phyloP scores from a whole-genome alignment of 1,140 invertebrate genomes.

The Zaprionus taronus region DNA sequence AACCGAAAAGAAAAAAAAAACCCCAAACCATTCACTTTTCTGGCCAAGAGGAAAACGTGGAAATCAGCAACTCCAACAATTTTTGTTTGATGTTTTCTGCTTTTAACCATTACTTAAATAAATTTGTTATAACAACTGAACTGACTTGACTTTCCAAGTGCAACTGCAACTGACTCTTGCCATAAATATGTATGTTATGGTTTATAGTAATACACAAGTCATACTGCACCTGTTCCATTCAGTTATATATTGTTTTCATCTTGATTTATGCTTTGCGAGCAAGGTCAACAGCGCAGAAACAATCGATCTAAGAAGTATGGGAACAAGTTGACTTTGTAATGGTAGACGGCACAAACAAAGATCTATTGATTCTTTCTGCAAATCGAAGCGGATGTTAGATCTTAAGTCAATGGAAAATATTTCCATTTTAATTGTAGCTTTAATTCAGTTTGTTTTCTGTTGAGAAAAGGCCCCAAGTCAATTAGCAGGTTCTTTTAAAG shows the following conservation, averaged over 20 bases:
- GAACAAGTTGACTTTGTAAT: conserved; percentile 17
- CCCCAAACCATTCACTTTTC: conserved; percentile 70
- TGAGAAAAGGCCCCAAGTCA: background rate
- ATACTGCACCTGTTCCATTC: conserved; percentile 13
- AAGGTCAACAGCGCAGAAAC: conserved; percentile 9
- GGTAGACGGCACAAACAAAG: background rate
- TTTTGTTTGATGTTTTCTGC: conserved; percentile 29
- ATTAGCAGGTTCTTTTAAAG: no score
- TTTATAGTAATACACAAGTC: background rate
- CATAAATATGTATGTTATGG: conserved; percentile 5
- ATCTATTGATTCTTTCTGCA: background rate
- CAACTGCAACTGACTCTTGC: conserved; percentile 5
- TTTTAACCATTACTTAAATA: conserved; percentile 34
- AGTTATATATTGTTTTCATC: conserved; percentile 7
- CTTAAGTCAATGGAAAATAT: background rate
- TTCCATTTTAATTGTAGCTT: background rate
- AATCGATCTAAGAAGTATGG: conserved; percentile 16
- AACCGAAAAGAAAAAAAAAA: conserved; percentile 46
- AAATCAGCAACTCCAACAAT: conserved; percentile 65
- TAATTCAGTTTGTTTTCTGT: background rate
- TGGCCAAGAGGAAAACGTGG: conserved; percentile 66
- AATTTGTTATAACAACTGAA: conserved; percentile 44
- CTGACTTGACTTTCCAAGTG: conserved; percentile 11
- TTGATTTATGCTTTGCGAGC: conserved; percentile 8
- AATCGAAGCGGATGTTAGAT: conserved; percentile 5